Conservation (phyloP, 2,888 invertebrate species). For the Diarsia mendica region DNA sequence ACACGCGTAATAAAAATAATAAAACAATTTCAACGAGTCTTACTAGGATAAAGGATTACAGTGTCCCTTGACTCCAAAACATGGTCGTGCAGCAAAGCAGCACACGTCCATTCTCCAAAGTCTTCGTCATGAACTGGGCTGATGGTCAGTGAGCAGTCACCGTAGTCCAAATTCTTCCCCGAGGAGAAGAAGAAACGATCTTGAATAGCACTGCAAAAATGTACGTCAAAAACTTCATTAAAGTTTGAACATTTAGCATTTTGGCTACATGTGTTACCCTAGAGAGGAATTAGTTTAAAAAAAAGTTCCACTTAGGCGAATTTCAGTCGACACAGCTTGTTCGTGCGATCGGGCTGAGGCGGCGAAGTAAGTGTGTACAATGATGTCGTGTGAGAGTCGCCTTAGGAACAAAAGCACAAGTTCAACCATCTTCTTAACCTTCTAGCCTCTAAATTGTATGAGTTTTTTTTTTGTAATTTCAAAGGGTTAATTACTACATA, state of each 20-base stretch:
- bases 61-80: conserved; percentile 78
- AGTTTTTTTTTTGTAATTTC: no score
- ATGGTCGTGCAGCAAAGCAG: conserved; percentile 78
- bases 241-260: conserved; percentile 17
- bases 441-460: not conserved
- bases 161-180: conserved; percentile 77
- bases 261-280: not conserved
- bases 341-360: not conserved
- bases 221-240: not conserved
- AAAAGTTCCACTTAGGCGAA: conserved; percentile 7
- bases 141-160: conserved; percentile 87
- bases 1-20: not conserved
- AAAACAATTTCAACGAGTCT: conserved; percentile 6
- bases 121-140: conserved; percentile 77
- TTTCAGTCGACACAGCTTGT: not conserved
- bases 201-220: conserved; percentile 78
- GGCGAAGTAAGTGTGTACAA: not conserved
- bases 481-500: not conserved
- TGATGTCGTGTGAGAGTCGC: not conserved
- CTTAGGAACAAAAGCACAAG: not conserved
- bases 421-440: not conserved
- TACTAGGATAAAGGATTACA: conserved; percentile 52
- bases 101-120: conserved; percentile 87
- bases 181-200: conserved; percentile 84
- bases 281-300: not conserved